Base-by-base conservation (phyloP, 2,113 vertebrate genomes). In the Coreoperca whiteheadi region DNA sequence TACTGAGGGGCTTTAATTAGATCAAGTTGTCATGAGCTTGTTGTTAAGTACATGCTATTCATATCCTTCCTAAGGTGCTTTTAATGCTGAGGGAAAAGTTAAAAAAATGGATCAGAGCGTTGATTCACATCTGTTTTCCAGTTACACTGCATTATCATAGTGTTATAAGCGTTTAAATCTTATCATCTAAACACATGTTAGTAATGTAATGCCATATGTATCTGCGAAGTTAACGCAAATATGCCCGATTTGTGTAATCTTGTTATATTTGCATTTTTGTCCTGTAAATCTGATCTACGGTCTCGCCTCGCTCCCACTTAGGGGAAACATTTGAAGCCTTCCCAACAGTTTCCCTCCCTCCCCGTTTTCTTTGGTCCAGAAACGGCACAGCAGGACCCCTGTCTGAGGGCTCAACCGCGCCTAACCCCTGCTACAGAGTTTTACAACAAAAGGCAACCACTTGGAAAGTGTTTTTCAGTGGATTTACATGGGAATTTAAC, bases 381-480 rank as follows among this genome's bases (percentile, higher is more conserved):
- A 87, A 64, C 86, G 76, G 86, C 92, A 20, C 93, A 91, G 91
- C 92, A 87, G 93, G 94, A 87, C 66, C 32, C 84, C 92, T 56
- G 85, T 91, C 86, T 83, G 83, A 71, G 87, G 84, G 72, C 87
- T 88, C 89, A 76, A 20, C 91, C 89, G 90, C 90, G 91, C 92
- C 92, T 89, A 72, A 83, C 65, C 74, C 77, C 74, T 66, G 80
- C 87, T 43, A 25, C 53, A 77, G 66, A 86, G 53, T 80, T 86
- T 87, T 68, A 83, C 88, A 83, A 84, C 80, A 63, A 86, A 85
- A 87, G 60, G 50, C 81, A 77, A 88, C 79, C 79, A 77, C 73
- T 84, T 65, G 81, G 85, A 89, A 68, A 77, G 82, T 69, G 83
- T 74, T 79, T 84, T 77, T 65, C 80, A 25, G 74, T 0, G 56